Base-by-base conservation (phyloP, 2,888 invertebrate genomes). In the Monoplex corrugatus region DNA sequence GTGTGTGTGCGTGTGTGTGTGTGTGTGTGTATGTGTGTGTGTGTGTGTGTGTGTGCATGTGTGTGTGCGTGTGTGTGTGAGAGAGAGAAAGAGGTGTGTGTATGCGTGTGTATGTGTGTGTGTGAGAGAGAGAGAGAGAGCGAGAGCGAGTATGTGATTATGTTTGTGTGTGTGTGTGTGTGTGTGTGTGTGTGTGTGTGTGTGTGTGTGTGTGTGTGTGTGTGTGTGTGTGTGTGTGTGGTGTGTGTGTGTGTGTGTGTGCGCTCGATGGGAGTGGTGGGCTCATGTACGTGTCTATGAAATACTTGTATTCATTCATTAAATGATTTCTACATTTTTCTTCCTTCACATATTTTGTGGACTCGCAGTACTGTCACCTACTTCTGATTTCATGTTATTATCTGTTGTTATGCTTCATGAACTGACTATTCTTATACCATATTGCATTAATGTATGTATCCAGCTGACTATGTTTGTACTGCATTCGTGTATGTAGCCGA, bases 1-100 rank as follows among this genome's bases (percentile, higher is more conserved):
- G 72, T 72, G 72, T 72, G n/a, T n/a, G n/a, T n/a, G n/a, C 35
- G 72, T 72, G 72, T 72, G 72, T 72, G 72, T 72, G 72, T 72
- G 10, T 72, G 40, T 78, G 40, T 43, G 38, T 40, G 40, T 40
- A 40, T 40, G 40, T 40, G 78, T 78, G 78, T 40, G 78, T 40
- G 78, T 78, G 38, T 40, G 78, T 78, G 78, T 78, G 40, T 78
- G 78, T 78, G 75, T 78, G 40, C 40, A 40, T 40, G n/a, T 40
- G 38, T 78, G 38, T 40, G 75, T 78, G 75, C 28, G 75, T 78
- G 75, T 16, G 75, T 78, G 75, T 16, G 75, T 78, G 75, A 3
- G 40, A 19, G 75, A 2, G 5, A 16, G 38, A 1, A 19, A 28
- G 38, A 1, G 38, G 50, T 50, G 50, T 50, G 50, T 50, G 50